A percentile compares a stretch with the other conserved stretches of the same genome.
Conservation (phyloP, 1,140 invertebrate species). For the Eumaeus atala region DNA sequence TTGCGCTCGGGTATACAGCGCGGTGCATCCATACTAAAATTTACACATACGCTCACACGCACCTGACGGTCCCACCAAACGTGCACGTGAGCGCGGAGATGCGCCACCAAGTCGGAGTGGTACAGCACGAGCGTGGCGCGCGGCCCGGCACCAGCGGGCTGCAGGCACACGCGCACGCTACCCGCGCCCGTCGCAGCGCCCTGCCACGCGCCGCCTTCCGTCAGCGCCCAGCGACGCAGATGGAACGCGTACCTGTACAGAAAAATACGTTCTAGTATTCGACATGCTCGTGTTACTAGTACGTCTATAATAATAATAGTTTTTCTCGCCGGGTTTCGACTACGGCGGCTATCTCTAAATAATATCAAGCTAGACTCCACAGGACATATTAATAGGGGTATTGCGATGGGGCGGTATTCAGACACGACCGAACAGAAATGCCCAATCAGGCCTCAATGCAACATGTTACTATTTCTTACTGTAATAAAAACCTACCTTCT, state of each 20-base stretch:
- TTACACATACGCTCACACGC: background rate
- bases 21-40: no score
- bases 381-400: no score
- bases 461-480: background rate
- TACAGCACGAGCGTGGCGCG: slow-evolving; percentile 85
- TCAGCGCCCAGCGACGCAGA: slow-evolving; percentile 86
- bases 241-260: slow-evolving; percentile 85
- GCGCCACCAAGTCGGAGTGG: slow-evolving; percentile 89
- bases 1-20: no score
- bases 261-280: no score
- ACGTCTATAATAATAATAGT: no score
- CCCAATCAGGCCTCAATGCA: no score
- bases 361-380: no score
- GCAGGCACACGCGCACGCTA: slow-evolving; percentile 84
- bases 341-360: no score
- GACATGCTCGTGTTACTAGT: background rate
- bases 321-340: no score
- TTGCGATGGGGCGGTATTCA: no score
- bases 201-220: slow-evolving; percentile 57
- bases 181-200: slow-evolving; percentile 50
- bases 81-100: slow-evolving; percentile 93
- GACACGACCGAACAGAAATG: no score
- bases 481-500: slow-evolving; percentile 75
- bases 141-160: slow-evolving; percentile 89
- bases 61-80: slow-evolving; percentile 87